Evolutionary conservation across 2,113 vertebrate genomes (phyloP).

Genomic region (Neogale vison): DNA sequence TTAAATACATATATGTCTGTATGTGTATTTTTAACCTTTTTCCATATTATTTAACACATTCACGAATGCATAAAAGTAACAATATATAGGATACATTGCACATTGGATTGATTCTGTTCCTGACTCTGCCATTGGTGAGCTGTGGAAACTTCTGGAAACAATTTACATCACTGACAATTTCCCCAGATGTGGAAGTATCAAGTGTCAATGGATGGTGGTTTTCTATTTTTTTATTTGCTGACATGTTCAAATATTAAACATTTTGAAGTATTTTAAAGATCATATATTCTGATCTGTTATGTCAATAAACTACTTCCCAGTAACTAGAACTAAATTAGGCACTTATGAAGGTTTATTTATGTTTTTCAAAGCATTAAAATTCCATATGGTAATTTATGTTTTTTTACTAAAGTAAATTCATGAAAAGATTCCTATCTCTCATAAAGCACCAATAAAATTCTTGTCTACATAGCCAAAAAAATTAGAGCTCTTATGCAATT

Average conservation of each 20-base stretch:
- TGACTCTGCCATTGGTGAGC: neutral
- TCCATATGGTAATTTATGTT: conserved; percentile 28
- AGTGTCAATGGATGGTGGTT: conserved; percentile 35
- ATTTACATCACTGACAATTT: conserved; percentile 61
- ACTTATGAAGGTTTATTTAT: conserved; percentile 61
- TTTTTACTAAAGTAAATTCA: conserved; percentile 46
- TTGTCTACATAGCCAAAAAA: neutral
- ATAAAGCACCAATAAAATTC: conserved; percentile 10
- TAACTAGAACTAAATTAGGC: conserved; percentile 42
- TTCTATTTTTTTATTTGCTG: conserved; percentile 61
- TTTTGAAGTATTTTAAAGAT: conserved; percentile 63
- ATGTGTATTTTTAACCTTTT: conserved; percentile 56
- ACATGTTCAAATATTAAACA: conserved; percentile 68
- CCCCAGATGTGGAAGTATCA: conserved; percentile 59
- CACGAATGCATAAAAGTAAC: conserved; percentile 37
- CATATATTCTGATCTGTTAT: conserved; percentile 49
- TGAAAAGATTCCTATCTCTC: neutral
- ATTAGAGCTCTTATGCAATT: neutral
- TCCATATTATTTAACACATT: conserved; percentile 64
- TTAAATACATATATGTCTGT: conserved; percentile 39
- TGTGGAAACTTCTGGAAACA: conserved; percentile 66
- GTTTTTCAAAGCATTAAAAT: conserved; percentile 57
- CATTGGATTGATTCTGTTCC: conserved; percentile 52
- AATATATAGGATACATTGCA: conserved; percentile 46
- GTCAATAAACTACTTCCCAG: conserved; percentile 38